A percentile compares a stretch with the other conserved stretches of the same genome.
Evolutionary conservation across 2,888 invertebrate genomes (phyloP).

Genomic region (Polyommatus iphigenia): DNA sequence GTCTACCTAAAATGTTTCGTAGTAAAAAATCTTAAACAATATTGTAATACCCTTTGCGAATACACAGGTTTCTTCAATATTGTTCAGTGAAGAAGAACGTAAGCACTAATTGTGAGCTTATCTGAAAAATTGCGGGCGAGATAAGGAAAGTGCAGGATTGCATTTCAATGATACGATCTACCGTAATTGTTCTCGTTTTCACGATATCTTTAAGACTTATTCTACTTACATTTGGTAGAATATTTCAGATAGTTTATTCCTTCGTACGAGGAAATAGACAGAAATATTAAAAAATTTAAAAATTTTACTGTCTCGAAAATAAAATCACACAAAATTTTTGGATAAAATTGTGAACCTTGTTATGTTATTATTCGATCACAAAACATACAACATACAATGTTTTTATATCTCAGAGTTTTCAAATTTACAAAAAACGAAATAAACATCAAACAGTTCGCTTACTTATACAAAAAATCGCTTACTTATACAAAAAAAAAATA

Average conservation of each 20-base stretch:
- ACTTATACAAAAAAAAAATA: constrained; percentile 44
- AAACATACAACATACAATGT: too few species aligned
- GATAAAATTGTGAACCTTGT: too few species aligned
- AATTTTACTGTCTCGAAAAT: too few species aligned
- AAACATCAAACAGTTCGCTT: background rate
- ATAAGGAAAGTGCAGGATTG: constrained; percentile 16
- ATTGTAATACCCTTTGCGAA: too few species aligned
- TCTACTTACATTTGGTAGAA: background rate
- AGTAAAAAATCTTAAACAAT: too few species aligned
- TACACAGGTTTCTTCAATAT: background rate
- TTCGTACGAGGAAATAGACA: background rate
- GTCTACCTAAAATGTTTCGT: too few species aligned
- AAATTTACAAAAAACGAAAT: background rate
- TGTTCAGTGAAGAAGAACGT: constrained; percentile 3
- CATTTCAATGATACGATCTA: constrained; percentile 19
- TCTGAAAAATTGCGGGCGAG: constrained; percentile 9
- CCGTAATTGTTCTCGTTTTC: constrained; percentile 1
- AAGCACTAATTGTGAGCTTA: constrained; percentile 17
- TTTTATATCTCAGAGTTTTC: too few species aligned
- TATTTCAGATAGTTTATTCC: background rate
- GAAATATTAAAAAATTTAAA: too few species aligned
- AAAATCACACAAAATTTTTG: too few species aligned
- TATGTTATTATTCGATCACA: too few species aligned
- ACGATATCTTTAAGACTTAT: background rate
- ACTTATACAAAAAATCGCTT: background rate